Conservation (phyloP, 1,140 invertebrate genomes). For the Charaxes varanes region DNA sequence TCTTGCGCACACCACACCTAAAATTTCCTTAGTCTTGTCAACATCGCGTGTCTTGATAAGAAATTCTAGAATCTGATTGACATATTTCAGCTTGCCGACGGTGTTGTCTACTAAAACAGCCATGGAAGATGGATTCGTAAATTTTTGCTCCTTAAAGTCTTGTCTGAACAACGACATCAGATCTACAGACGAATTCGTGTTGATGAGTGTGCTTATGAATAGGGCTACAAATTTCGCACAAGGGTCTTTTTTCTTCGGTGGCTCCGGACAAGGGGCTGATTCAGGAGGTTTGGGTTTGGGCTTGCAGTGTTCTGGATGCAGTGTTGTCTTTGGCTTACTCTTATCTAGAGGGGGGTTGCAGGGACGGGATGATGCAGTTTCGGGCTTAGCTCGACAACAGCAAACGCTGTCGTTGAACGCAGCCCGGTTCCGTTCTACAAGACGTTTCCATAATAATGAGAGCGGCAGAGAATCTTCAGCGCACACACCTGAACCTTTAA, state of each 20-base stretch:
- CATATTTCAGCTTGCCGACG: neutral
- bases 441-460: no score
- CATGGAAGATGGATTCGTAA: no score
- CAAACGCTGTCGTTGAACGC: no score
- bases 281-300: slow-evolving; percentile 21
- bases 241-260: slow-evolving; percentile 19
- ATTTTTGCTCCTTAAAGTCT: no score
- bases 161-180: neutral
- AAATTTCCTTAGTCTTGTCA: neutral
- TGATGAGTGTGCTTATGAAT: neutral
- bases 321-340: slow-evolving; percentile 9
- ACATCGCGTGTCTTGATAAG: neutral
- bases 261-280: slow-evolving; percentile 9
- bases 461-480: no score
- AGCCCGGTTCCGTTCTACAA: no score
- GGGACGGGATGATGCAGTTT: no score
- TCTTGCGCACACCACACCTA: slow-evolving; percentile 19
- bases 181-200: neutral
- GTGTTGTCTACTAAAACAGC: neutral
- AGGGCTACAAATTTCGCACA: slow-evolving; percentile 19
- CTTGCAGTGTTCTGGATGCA: slow-evolving; percentile 26
- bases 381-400: no score
- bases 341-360: slow-evolving; percentile 14
- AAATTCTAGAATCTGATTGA: neutral
- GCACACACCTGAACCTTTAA: no score